Percentiles rank a stretch among this genome's conserved stretches.
Evolutionary conservation across 2,113 vertebrate species (phyloP).

Genomic region (Ammodytes dubius): DNA sequence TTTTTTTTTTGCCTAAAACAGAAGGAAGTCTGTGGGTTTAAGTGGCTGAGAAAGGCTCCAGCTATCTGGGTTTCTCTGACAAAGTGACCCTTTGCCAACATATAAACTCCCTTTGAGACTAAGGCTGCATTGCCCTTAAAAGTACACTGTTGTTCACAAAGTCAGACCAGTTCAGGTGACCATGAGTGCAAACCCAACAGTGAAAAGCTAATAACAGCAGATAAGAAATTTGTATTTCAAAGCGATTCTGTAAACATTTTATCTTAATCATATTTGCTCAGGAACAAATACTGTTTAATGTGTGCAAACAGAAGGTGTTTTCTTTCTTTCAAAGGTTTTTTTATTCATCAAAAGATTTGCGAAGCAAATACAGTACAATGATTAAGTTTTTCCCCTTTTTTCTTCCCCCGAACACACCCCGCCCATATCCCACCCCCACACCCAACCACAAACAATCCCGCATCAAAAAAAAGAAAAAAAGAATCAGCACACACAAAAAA

Average conservation of each 20-base stretch:
- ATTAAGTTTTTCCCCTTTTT: no score
- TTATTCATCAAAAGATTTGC: no score
- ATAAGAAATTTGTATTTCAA: not conserved
- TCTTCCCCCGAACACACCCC: no score
- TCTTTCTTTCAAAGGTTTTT: no score
- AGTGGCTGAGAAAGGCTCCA: constrained; percentile 11
- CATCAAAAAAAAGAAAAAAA: no score
- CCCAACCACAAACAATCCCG: no score
- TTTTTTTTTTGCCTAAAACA: constrained; percentile 22
- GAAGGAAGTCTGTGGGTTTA: constrained; percentile 28
- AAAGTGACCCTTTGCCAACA: constrained; percentile 12
- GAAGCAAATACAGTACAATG: no score
- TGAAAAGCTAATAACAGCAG: not conserved
- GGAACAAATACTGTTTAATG: not conserved
- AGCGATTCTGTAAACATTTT: not conserved
- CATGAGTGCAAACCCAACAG: not conserved
- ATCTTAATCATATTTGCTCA: not conserved
- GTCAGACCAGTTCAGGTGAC: not conserved
- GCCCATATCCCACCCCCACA: no score
- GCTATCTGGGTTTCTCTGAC: constrained; percentile 19
- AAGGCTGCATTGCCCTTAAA: not conserved
- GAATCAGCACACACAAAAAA: no score
- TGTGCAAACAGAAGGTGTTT: not conserved
- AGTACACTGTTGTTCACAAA: not conserved
- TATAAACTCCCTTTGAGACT: not conserved